phyloP scores from a whole-genome alignment of 2,888 invertebrate species.

The Eretmocerus hayati region DNA sequence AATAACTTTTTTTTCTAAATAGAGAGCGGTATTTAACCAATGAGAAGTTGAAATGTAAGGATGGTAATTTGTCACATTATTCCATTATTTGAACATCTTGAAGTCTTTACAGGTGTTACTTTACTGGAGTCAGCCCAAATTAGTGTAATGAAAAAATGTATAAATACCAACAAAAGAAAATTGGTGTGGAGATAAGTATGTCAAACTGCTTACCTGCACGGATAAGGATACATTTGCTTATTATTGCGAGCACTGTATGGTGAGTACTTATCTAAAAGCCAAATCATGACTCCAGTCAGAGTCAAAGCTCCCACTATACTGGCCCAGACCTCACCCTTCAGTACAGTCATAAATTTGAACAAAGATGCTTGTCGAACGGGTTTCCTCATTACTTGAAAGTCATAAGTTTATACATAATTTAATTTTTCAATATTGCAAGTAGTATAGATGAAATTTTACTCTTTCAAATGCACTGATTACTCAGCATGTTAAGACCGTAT shows the following conservation, averaged over 20 bases:
- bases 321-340: slow-evolving; percentile 81
- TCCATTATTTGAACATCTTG: too few relatives aligned
- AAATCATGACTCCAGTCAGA: slow-evolving; percentile 79
- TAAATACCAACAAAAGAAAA: too few relatives aligned
- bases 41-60: too few relatives aligned
- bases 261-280: slow-evolving; percentile 82
- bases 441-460: neutral
- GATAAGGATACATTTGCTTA: slow-evolving; percentile 70
- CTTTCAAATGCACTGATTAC: too few relatives aligned
- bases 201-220: slow-evolving; percentile 58
- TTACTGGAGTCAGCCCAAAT: too few relatives aligned
- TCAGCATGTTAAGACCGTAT: neutral
- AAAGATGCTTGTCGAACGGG: slow-evolving; percentile 74
- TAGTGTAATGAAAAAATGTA: too few relatives aligned
- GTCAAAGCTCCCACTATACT: slow-evolving; percentile 78
- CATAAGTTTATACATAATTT: neutral
- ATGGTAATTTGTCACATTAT: too few relatives aligned
- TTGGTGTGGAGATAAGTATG: too few relatives aligned
- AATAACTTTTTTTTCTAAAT: too few relatives aligned
- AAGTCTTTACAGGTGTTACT: too few relatives aligned
- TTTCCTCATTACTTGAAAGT: slow-evolving; percentile 83
- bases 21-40: too few relatives aligned
- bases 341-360: slow-evolving; percentile 90
- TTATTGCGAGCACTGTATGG: slow-evolving; percentile 84
- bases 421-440: neutral